Base-by-base conservation (phyloP, 2,888 invertebrate genomes). In the Eilema depressum region DNA sequence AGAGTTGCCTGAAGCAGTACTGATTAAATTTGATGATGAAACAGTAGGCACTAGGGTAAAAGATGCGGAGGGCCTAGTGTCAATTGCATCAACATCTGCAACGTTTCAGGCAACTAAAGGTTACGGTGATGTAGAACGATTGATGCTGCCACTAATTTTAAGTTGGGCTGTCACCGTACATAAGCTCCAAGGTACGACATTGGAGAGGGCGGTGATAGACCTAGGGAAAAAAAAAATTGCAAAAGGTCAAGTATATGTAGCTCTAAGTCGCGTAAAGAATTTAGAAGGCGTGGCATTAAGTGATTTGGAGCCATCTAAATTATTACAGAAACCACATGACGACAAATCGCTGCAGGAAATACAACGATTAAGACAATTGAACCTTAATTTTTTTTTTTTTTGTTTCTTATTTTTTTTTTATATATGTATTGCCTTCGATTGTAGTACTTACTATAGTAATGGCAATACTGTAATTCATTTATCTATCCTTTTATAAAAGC, bases 231-330 rank as follows among this genome's bases (percentile, higher is more conserved):
- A 60, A 59, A 59, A 59, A 59, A 59, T 59, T 14, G 26, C 26
- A 1, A 1, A 60, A 56, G 3, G 30, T 33, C 20, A 61, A 7
- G 17, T 61, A 30, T 61, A 25, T 61, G 30, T 30, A 2, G 61
- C 61, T 61, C 20, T 61, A 61, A 61, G 30, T 61, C 61, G 61
- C 30, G 53, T 53, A 14, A 53, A 53, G 53, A 53, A 14, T 53
- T 53, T 53, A 53, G 53, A 53, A 2, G 17, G 30, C 2, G n/a
- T 61, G 5, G 30, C 8, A 61, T 20, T 61, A 8, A 20, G 61
- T 30, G 61, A 61, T 20, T 20, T 61, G 7, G 17, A 20, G 28
- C n/a, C 30, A 61, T 20, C 30, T 28, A 61, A 61, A 30, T 61
- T 61, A 30, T n/a, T 61, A 61, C 7, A 20, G 10, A 61, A 30